Evolutionary conservation across 2,797 vertebrate genomes (phyloP), one percentile per base, ranked within the genome.

Genomic region (Xenops minutus): DNA sequence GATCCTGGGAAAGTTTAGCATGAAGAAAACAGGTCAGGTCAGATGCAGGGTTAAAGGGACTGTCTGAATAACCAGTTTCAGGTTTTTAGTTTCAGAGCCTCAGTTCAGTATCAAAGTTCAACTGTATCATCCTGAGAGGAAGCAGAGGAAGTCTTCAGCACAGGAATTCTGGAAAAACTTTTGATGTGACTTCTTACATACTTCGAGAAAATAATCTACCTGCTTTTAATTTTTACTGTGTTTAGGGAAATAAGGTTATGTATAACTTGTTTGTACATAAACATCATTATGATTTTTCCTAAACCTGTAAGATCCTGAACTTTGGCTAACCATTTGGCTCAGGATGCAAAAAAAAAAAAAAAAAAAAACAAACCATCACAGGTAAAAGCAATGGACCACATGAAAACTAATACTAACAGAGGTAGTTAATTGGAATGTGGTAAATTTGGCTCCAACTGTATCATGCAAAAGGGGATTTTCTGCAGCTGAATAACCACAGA

Each of bases 291-390:
- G 43, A 62, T 30, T 96, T 78, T 90, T 93, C 69, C 66, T 84
- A 72, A 94, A 77, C 91, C 37, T 95, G 93, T 85, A 85, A 89
- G 87, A 85, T 92, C 84, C 75, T 95, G 92, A 89, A 75, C 43
- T 52, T 85, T 0, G 9, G 54, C 44, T 96, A 91, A 84, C 89
- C 76, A 62, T 29, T 92, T 93, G 91, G 87, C 78, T 75, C 14
- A 37, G 72, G 27, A 66, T 75, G 51, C 23, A 49, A 93, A 89
- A 64, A 82, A 77, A 24, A 37, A 49, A 93, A 89, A 64, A 82
- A 77, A 24, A 37, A 37, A 37, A 37, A 37, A 37, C 37, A 41
- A 0, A 0, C 3, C 44, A 71, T 68, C 54, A n/a, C 41, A 80
- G 29, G 75, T 80, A 80, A 92, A 83, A 91, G 49, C 27, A 85